Conservation (phyloP, 2,113 vertebrate species). For the Salvator merianae region DNA sequence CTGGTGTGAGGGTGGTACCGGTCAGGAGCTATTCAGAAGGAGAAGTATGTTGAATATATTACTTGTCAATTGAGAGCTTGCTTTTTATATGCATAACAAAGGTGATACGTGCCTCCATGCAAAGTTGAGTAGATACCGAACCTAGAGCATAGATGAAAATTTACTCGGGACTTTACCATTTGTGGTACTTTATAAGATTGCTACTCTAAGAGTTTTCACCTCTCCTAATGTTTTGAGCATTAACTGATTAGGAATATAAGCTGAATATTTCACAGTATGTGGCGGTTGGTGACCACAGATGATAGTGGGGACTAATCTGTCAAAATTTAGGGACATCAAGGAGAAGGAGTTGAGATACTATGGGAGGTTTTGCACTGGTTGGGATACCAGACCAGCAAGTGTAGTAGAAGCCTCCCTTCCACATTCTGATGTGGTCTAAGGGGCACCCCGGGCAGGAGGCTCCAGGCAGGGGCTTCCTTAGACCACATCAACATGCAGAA, state of each 20-base stretch:
- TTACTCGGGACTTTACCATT: not conserved
- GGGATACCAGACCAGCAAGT: too few species aligned
- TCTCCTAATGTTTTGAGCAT: not conserved
- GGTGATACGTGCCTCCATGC: not conserved
- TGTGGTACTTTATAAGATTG: not conserved
- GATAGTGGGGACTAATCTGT: too few species aligned
- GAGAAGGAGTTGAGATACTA: too few species aligned
- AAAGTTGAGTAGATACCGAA: not conserved
- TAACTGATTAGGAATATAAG: slow-evolving; percentile 11
- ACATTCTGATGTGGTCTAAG: too few species aligned
- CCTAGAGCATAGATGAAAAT: slow-evolving; percentile 17
- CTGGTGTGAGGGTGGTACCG: not conserved
- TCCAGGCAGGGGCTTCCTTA: too few species aligned
- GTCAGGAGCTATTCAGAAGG: slow-evolving; percentile 1
- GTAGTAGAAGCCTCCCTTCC: too few species aligned
- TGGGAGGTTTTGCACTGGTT: too few species aligned
- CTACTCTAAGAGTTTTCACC: not conserved
- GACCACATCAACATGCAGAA: too few species aligned
- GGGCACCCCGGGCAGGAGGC: too few species aligned
- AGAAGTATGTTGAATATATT: not conserved
- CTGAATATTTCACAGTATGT: not conserved
- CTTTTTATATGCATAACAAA: not conserved
- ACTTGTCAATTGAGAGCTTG: slow-evolving; percentile 8
- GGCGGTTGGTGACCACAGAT: too few species aligned
- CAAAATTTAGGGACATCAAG: too few species aligned